Evolutionary conservation across 2,797 vertebrate species (phyloP).

Genomic region (Alfaro cultratus): DNA sequence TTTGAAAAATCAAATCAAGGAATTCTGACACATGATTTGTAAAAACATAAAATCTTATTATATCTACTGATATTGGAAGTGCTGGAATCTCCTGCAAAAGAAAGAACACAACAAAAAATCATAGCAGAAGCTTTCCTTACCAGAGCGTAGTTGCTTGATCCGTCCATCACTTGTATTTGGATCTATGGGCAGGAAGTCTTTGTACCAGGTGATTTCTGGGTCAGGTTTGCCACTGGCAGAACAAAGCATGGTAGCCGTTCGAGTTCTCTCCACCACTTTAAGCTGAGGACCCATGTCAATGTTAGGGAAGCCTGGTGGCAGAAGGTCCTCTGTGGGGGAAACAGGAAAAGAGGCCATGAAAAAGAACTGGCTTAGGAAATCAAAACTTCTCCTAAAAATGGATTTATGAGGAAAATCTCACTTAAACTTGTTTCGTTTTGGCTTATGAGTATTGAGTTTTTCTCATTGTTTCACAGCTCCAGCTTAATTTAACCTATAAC

Average conservation of each 20-base stretch:
- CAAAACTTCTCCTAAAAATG: not conserved
- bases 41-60: conserved; percentile 16
- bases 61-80: not conserved
- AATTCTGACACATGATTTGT: not conserved
- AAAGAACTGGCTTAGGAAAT: accelerated
- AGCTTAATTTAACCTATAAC: not conserved
- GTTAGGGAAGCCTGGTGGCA: conserved; percentile 93
- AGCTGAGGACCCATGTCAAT: conserved; percentile 99
- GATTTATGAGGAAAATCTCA: not conserved
- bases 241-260: conserved; percentile 98
- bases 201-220: conserved; percentile 99
- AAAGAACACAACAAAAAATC: not conserved
- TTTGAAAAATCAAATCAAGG: not conserved
- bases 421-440: not conserved
- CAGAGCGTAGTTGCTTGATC: conserved; percentile 96
- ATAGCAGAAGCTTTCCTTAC: conserved; percentile 74
- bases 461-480: not conserved
- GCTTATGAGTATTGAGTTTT: not conserved
- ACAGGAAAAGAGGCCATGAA: conserved; percentile 6
- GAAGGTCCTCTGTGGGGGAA: conserved; percentile 88
- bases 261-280: conserved; percentile 95
- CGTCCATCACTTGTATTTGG: conserved; percentile 92
- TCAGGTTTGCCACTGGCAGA: conserved; percentile 97
- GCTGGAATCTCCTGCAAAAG: not conserved
- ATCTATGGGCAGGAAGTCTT: conserved; percentile 97